Evolutionary conservation across 1,140 invertebrate species (phyloP), one percentile per base, ranked within the genome.

Genomic region (Micrasema minimum): DNA sequence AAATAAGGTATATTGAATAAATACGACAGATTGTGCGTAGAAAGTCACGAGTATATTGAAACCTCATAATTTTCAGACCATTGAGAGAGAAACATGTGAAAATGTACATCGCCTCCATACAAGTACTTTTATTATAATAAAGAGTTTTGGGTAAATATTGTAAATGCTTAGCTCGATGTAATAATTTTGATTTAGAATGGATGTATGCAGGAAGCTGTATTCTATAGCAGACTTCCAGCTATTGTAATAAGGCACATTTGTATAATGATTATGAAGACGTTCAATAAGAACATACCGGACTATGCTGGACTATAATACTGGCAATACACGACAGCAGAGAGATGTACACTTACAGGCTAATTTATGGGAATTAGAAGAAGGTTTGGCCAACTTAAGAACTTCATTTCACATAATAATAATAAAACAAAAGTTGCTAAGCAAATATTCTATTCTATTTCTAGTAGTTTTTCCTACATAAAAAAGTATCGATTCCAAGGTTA

Each of bases 181-280:
- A 23, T 14, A 45, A 45, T 22, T 26, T 64, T 14, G n/a, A 46
- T 46, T 64, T 46, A 45, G 59, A 64, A 64, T 26, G 59, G 12
- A 26, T 46, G 45, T 23, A 12, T 64, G 20, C 46, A 64, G 59
- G 45, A 61, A 64, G 41, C 59, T 64, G 59, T 46, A 45, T 46
- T 64, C 45, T 64, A 26, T 64, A 46, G 37, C 55, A 41, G 55
- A 59, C 55, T 59, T 48, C 45, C 59, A 64, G 59, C 59, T 64
- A 64, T 31, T 45, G 38, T 64, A 64, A 64, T 64, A 64, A 64
- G 59, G 59, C 59, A 64, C 59, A 64, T 64, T 22, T 45, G 59
- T 64, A 64, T 64, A 45, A 26, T 45, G 22, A 64, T 45, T 64
- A 64, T 64, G 11, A 46, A 64, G 43, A 64, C 22, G 45, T 26